These are phyloP conservation scores for Papilio polytes DNA, from an alignment of 1,140 invertebrate species.

Conservation along the genomic window DNA sequence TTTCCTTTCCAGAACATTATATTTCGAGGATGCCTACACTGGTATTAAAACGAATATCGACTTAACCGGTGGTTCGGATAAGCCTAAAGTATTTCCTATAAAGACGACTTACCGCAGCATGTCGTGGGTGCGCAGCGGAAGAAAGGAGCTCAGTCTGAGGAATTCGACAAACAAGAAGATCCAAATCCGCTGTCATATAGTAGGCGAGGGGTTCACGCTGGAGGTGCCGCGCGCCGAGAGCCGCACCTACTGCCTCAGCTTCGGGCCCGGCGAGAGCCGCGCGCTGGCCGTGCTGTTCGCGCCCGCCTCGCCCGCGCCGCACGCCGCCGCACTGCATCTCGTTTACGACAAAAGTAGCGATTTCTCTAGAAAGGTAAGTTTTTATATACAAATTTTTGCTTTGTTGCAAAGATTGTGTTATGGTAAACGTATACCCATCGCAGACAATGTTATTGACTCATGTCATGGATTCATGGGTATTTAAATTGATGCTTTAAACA, in stretches of 20 bases:
- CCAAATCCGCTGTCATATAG: slow-evolving; percentile 67
- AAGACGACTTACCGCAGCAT: slow-evolving; percentile 69
- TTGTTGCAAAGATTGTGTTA: too few species aligned
- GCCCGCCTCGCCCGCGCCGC: slow-evolving; percentile 55
- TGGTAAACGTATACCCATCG: too few species aligned
- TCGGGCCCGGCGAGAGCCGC: slow-evolving; percentile 64
- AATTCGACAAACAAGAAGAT: slow-evolving; percentile 67
- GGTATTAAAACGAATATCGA: slow-evolving; percentile 56
- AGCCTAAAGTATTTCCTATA: slow-evolving; percentile 67
- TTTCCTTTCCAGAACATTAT: slow-evolving; percentile 57
- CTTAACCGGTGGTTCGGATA: slow-evolving; percentile 60
- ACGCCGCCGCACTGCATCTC: slow-evolving; percentile 61
- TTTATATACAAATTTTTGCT: too few species aligned
- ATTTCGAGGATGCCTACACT: slow-evolving; percentile 63
- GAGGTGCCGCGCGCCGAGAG: slow-evolving; percentile 62
- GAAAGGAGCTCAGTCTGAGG: slow-evolving; percentile 72
- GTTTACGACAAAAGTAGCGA: slow-evolving; percentile 67
- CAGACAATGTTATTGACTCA: too few species aligned
- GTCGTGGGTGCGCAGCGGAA: slow-evolving; percentile 66
- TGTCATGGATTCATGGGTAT: too few species aligned
- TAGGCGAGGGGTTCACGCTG: slow-evolving; percentile 70
- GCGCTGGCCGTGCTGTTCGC: slow-evolving; percentile 64
- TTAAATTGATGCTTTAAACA: too few species aligned
- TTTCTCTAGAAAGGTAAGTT: slow-evolving; percentile 66
- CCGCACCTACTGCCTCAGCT: slow-evolving; percentile 59